Percentiles rank a stretch among this genome's conserved stretches.
Evolutionary conservation across 2,888 invertebrate species (phyloP).

Genomic region (Ectemnius continuus): DNA sequence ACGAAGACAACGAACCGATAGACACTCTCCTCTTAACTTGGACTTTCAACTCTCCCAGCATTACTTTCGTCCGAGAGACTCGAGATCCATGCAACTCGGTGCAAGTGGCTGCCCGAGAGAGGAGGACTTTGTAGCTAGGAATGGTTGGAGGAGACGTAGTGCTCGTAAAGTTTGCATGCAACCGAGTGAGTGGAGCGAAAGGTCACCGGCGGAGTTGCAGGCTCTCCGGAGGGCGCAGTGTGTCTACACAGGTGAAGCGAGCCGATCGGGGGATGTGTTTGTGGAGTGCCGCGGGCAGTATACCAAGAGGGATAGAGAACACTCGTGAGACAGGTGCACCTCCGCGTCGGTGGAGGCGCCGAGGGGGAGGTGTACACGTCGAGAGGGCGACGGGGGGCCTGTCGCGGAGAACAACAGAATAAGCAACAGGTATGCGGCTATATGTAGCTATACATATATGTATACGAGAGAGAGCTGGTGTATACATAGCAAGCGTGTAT

Average conservation of each 20-base stretch:
- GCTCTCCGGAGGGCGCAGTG: too few relatives aligned
- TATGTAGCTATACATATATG: slow-evolving; percentile 9
- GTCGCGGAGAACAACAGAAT: slow-evolving; percentile 58
- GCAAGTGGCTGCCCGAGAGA: too few relatives aligned
- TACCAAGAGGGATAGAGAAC: slow-evolving; percentile 23
- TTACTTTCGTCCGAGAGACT: too few relatives aligned
- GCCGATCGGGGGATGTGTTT: too few relatives aligned
- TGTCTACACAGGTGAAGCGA: too few relatives aligned
- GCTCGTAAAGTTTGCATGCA: too few relatives aligned
- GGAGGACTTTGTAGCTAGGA: too few relatives aligned
- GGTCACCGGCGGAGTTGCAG: too few relatives aligned
- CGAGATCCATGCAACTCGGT: too few relatives aligned
- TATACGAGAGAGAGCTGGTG: slow-evolving; percentile 9
- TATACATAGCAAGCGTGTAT: slow-evolving; percentile 10
- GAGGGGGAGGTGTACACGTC: slow-evolving; percentile 29
- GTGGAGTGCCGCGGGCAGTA: neutral
- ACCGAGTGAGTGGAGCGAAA: too few relatives aligned
- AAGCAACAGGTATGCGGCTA: slow-evolving; percentile 73
- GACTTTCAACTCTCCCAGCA: neutral
- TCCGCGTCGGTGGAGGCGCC: slow-evolving; percentile 19
- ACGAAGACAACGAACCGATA: slow-evolving; percentile 47
- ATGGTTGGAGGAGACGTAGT: too few relatives aligned
- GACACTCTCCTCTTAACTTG: neutral
- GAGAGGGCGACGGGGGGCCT: slow-evolving; percentile 26
- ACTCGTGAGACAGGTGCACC: slow-evolving; percentile 20